phyloP scores from a whole-genome alignment of 2,797 vertebrate genomes.

The Iguana delicatissima region DNA sequence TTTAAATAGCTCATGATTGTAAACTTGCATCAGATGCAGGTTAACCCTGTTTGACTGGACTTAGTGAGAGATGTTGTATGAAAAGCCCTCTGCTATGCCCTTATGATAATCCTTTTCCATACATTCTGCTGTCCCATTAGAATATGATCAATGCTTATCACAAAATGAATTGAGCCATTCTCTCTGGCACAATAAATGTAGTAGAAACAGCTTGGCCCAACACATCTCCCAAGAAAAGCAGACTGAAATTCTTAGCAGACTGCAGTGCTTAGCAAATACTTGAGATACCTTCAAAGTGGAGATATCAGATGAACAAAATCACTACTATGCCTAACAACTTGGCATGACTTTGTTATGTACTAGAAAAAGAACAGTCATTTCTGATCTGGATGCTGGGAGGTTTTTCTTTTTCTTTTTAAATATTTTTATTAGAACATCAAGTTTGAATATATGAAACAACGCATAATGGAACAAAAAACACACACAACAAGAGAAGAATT shows the following conservation, averaged over 20 bases:
- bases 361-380: not conserved
- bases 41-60: not conserved
- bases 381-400: not conserved
- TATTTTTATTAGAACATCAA: not conserved
- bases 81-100: not conserved
- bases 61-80: not conserved
- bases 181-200: not conserved
- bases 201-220: not conserved
- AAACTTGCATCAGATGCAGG: not conserved
- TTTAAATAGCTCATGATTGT: not conserved
- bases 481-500: no score
- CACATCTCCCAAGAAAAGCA: not conserved
- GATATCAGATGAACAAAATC: conserved; percentile 9
- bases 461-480: no score
- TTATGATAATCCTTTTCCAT: not conserved
- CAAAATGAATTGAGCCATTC: not conserved
- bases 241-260: not conserved
- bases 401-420: not conserved
- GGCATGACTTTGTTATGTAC: conserved; percentile 14
- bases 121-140: not conserved
- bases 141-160: not conserved
- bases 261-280: not conserved
- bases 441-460: no score
- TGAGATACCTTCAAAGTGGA: not conserved
- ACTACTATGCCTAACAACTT: not conserved